A percentile compares a stretch with the other conserved stretches of the same genome.
These are phyloP conservation scores for Caenorhabditis sp. DNA, from an alignment of 2,888 invertebrate species.

Conservation along the genomic window DNA sequence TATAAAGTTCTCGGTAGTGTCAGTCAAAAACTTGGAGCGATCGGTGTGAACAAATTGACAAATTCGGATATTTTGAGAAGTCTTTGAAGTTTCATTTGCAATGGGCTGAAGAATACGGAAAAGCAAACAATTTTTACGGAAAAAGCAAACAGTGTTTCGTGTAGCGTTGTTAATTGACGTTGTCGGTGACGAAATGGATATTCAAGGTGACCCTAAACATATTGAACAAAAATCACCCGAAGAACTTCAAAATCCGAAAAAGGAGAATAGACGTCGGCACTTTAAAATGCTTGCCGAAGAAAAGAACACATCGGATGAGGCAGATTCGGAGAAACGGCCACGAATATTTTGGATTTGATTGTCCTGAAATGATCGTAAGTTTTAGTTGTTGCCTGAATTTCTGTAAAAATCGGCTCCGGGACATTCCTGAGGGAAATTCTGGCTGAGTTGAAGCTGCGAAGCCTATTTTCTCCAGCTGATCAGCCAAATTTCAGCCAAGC, in stretches of 20 bases:
- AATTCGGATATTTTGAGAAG: conserved; percentile 37
- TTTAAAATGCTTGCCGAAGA: conserved; percentile 14
- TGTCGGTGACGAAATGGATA: conserved; percentile 20
- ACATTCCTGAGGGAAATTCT: no score
- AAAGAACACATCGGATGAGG: conserved; percentile 3
- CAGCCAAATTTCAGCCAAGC: no score
- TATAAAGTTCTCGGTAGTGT: conserved; percentile 44
- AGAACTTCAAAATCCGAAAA: conserved; percentile 10
- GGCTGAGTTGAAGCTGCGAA: no score
- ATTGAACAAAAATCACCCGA: not conserved
- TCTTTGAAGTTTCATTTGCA: conserved; percentile 43
- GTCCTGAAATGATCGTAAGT: not conserved
- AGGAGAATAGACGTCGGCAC: conserved; percentile 6
- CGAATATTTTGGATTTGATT: not conserved
- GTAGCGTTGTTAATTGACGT: conserved; percentile 28
- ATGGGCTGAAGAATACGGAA: conserved; percentile 47
- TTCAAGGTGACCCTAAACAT: not conserved
- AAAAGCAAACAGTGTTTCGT: conserved; percentile 35
- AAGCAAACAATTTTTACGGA: conserved; percentile 24
- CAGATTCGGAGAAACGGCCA: not conserved
- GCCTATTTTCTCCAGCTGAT: no score
- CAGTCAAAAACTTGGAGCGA: conserved; percentile 40
- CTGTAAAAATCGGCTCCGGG: no score
- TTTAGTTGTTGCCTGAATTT: not conserved
- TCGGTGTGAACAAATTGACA: conserved; percentile 43